These are phyloP conservation scores for Lasioglossum zephyrum DNA, from an alignment of 2,888 invertebrate genomes.

Conservation along the genomic window DNA sequence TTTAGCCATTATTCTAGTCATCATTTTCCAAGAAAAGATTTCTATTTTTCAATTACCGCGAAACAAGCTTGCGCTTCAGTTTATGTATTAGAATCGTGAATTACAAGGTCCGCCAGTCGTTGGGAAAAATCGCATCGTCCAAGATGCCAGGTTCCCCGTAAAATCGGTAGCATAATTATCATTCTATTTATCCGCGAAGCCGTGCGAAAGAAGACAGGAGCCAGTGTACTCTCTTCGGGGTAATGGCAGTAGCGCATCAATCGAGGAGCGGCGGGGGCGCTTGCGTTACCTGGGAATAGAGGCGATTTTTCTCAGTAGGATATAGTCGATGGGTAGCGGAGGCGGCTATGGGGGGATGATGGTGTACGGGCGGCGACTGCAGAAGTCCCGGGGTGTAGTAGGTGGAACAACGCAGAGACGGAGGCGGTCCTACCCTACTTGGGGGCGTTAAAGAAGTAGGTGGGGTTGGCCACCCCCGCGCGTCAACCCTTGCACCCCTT, in stretches of 20 bases:
- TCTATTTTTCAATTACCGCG: neutral
- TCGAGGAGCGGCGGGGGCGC: conserved; percentile 66
- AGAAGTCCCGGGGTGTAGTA: conserved; percentile 79
- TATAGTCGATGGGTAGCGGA: conserved; percentile 71
- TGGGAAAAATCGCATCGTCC: neutral
- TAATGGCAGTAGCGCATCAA: conserved; percentile 66
- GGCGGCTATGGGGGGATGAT: conserved; percentile 68
- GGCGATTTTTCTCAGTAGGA: conserved; percentile 72
- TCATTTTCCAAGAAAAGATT: neutral
- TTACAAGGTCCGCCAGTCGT: neutral
- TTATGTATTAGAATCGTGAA: neutral
- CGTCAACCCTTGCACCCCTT: conserved; percentile 76
- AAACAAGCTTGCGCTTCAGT: neutral
- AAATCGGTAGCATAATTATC: neutral
- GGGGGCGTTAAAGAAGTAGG: conserved; percentile 83
- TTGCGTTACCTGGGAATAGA: conserved; percentile 71
- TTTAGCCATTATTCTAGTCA: too few species aligned
- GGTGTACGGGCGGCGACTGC: conserved; percentile 74
- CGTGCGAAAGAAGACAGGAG: conserved; percentile 43
- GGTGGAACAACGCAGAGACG: conserved; percentile 82
- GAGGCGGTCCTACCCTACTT: conserved; percentile 82
- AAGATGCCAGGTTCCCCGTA: neutral
- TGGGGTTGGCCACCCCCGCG: conserved; percentile 79
- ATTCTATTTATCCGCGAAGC: conserved; percentile 20
- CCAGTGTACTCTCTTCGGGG: conserved; percentile 45